phyloP scores from a whole-genome alignment of 2,888 invertebrate genomes.

The Torymus tubicola region DNA sequence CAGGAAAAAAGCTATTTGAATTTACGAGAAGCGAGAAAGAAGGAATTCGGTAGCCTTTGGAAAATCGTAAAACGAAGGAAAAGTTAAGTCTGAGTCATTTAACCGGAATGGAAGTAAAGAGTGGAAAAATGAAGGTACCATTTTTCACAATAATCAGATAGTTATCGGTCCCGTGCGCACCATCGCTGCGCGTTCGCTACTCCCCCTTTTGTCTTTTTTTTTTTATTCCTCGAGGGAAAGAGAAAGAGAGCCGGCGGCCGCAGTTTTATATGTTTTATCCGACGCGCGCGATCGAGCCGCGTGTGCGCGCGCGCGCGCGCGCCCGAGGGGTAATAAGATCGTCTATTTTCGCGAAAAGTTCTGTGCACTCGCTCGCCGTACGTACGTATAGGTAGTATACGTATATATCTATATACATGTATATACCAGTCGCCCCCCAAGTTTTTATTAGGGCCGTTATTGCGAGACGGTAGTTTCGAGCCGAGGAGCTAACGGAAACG shows the following conservation, averaged over 20 bases:
- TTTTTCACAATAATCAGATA: conserved; percentile 56
- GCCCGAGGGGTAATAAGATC: conserved; percentile 46
- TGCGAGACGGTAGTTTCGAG: conserved; percentile 40
- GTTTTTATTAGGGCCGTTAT: conserved; percentile 55
- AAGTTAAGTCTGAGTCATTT: conserved; percentile 48
- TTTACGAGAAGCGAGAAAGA: conserved; percentile 12
- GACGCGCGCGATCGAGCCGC: conserved; percentile 28
- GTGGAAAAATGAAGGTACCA: conserved; percentile 51
- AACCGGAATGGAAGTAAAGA: conserved; percentile 50
- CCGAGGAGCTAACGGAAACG: conserved; percentile 44
- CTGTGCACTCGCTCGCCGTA: not conserved
- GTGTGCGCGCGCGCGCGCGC: not conserved
- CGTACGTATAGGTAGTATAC: no score
- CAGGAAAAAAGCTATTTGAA: conserved; percentile 29
- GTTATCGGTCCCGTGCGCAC: conserved; percentile 38
- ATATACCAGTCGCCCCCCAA: conserved; percentile 23
- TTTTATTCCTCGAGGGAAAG: not conserved
- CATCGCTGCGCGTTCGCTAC: conserved; percentile 14
- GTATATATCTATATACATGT: no score
- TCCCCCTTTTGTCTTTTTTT: not conserved
- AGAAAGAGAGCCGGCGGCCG: not conserved
- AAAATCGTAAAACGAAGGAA: conserved; percentile 43
- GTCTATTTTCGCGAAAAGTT: conserved; percentile 54
- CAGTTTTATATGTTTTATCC: conserved; percentile 46
- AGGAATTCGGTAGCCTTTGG: not conserved